phyloP scores from a whole-genome alignment of 2,888 invertebrate genomes.

The Adineta ricciae region DNA sequence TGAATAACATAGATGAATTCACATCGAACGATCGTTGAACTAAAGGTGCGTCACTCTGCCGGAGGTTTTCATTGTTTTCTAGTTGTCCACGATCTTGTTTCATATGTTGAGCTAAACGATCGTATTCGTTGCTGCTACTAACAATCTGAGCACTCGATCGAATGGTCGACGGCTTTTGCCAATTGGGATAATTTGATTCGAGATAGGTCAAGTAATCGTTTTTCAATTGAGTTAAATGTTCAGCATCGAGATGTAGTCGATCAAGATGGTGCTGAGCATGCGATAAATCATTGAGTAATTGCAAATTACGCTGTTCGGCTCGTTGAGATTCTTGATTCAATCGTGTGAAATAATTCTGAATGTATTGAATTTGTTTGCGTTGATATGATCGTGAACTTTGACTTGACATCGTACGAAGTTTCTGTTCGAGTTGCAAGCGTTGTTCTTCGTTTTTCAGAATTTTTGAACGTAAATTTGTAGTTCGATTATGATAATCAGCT shows the following conservation, averaged over 20 bases:
- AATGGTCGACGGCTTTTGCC: not conserved
- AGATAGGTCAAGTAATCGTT: not conserved
- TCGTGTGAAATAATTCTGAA: not conserved
- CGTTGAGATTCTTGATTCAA: not conserved
- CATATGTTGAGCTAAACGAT: not conserved
- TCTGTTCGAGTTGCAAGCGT: not conserved
- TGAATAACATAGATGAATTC: not conserved
- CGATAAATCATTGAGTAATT: not conserved
- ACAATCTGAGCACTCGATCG: no score
- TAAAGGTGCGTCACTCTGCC: not conserved
- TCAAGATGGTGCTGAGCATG: not conserved
- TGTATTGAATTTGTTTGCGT: not conserved
- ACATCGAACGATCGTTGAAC: not conserved
- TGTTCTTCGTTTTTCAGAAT: constrained; percentile 4
- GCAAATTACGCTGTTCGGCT: not conserved
- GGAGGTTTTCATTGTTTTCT: not conserved
- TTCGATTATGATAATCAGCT: not conserved
- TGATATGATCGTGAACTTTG: not conserved
- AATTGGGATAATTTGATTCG: not conserved
- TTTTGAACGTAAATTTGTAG: not conserved
- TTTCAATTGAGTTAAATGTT: not conserved
- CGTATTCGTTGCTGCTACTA: not conserved
- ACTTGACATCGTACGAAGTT: not conserved
- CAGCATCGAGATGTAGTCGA: not conserved
- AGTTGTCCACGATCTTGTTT: not conserved